Evolutionary conservation across 1,140 invertebrate species (phyloP).

Genomic region (Magallana angulata): DNA sequence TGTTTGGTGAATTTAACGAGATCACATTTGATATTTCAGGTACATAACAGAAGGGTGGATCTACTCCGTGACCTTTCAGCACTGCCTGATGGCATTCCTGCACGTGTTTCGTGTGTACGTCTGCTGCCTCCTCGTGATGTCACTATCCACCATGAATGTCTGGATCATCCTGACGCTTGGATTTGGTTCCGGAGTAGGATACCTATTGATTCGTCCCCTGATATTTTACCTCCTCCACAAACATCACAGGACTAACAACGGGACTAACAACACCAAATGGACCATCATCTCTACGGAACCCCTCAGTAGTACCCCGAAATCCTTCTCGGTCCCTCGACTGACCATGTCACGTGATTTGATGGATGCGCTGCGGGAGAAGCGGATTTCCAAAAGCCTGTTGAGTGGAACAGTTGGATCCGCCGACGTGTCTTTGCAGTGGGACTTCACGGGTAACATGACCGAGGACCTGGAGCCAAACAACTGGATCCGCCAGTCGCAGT

Average conservation of each 20-base stretch:
- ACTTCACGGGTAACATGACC: neutral
- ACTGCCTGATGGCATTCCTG: conserved; percentile 3
- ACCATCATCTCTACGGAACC: neutral
- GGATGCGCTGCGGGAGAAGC: neutral
- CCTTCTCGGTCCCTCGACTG: neutral
- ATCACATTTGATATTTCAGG: neutral
- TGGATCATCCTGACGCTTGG: conserved; percentile 23
- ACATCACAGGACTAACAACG: neutral
- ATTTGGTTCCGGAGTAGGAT: conserved; percentile 26
- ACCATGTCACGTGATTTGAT: neutral
- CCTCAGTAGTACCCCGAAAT: conserved; percentile 7
- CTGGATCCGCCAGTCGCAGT: conserved; percentile 27
- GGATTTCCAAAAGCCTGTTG: neutral
- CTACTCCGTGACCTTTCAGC: conserved; percentile 7
- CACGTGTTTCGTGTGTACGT: neutral
- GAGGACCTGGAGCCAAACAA: neutral
- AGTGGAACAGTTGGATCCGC: neutral
- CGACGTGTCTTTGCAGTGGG: conserved; percentile 8
- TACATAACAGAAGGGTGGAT: neutral
- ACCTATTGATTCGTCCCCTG: conserved; percentile 27
- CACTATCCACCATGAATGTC: neutral
- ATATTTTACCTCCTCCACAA: neutral
- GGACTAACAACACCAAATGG: neutral
- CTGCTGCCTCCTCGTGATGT: conserved; percentile 8
- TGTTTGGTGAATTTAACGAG: too few species aligned